A percentile compares a stretch with the other conserved stretches of the same genome.
Evolutionary conservation across 2,113 vertebrate genomes (phyloP).

Genomic region (Craseonycteris thonglongyai): DNA sequence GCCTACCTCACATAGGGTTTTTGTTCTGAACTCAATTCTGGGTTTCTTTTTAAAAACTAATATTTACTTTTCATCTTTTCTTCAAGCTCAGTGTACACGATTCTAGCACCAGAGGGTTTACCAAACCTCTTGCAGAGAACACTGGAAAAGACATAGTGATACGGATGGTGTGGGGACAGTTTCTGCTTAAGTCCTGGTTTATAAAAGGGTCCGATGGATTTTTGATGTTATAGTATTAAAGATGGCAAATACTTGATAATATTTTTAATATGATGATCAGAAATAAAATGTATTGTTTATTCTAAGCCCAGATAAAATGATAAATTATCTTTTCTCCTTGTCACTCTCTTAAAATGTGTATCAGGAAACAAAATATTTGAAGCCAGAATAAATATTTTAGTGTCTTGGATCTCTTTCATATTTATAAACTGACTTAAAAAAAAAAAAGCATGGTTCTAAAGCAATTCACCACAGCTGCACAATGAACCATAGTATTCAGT

Average conservation of each 20-base stretch:
- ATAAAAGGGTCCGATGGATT: neutral
- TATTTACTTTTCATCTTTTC: neutral
- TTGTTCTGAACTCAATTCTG: neutral
- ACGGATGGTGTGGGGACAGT: neutral
- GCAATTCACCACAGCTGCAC: neutral
- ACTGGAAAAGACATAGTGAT: neutral
- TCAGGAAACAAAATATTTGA: conserved; percentile 3
- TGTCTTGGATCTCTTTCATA: neutral
- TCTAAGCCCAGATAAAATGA: neutral
- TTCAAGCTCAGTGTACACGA: neutral
- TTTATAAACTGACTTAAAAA: neutral
- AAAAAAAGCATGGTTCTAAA: neutral
- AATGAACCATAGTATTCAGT: neutral
- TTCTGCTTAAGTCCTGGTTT: neutral
- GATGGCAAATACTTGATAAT: neutral
- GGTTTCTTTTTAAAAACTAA: no score
- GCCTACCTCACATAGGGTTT: neutral
- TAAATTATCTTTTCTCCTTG: conserved; percentile 11
- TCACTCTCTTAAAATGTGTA: neutral
- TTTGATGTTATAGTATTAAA: neutral
- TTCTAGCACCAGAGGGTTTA: neutral
- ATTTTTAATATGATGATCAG: neutral
- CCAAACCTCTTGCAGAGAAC: neutral
- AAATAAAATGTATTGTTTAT: neutral
- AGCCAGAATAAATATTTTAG: conserved; percentile 4